Evolutionary conservation across 2,888 invertebrate genomes (phyloP).

Genomic region (Celastrina argiolus): DNA sequence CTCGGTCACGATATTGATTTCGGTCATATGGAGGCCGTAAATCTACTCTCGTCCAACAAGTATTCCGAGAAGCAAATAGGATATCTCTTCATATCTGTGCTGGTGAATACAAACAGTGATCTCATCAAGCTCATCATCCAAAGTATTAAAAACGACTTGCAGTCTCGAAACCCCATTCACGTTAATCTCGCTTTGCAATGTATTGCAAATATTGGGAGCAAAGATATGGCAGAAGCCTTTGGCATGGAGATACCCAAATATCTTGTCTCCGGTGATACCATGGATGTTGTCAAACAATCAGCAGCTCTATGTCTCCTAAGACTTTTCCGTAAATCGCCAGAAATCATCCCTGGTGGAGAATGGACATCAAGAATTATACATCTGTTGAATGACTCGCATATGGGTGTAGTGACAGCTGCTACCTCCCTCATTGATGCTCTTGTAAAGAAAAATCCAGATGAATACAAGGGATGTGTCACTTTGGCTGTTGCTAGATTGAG

Average conservation of each 20-base stretch:
- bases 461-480: conserved; percentile 99
- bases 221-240: conserved; percentile 99
- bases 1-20: conserved; percentile 99
- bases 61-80: conserved; percentile 99
- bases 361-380: conserved; percentile 99
- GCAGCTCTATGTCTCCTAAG: conserved; percentile 97
- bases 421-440: conserved; percentile 98
- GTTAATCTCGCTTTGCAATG: conserved; percentile 99
- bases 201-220: conserved; percentile 99
- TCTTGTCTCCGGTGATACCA: conserved; percentile 98
- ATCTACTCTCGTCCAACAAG: conserved; percentile 98
- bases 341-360: conserved; percentile 97
- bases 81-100: conserved; percentile 99
- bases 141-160: conserved; percentile 98
- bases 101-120: conserved; percentile 99
- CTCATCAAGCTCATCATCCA: conserved; percentile 99
- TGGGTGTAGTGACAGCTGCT: conserved; percentile 99
- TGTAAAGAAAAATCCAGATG: conserved; percentile 98
- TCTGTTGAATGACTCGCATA: conserved; percentile 98
- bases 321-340: conserved; percentile 95
- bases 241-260: conserved; percentile 98
- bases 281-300: conserved; percentile 99
- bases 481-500: conserved; percentile 98
- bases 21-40: conserved; percentile 99
- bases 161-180: conserved; percentile 97